These are phyloP conservation scores for Sciurus niger DNA, from an alignment of 2,113 vertebrate species.

Conservation along the genomic window DNA sequence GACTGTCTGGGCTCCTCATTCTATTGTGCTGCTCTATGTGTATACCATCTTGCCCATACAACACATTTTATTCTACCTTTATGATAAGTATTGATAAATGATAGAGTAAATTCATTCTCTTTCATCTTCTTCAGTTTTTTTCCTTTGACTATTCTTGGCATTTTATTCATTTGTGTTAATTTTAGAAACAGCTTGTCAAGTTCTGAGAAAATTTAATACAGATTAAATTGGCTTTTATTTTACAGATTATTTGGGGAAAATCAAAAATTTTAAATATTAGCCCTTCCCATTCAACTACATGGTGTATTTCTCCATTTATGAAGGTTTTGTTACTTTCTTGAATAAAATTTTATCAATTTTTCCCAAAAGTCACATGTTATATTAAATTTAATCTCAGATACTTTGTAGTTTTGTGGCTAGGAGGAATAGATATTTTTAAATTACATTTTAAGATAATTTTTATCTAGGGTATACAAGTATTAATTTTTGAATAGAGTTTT, in stretches of 20 bases:
- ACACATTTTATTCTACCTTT: not conserved
- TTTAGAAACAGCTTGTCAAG: slow-evolving; percentile 10
- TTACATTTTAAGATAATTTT: not conserved
- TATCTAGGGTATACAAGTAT: not conserved
- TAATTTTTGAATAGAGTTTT: not conserved
- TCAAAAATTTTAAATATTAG: not conserved
- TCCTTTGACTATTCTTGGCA: not conserved
- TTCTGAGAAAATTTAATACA: slow-evolving; percentile 48
- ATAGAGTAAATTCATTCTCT: not conserved
- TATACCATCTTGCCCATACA: not conserved
- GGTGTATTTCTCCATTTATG: not conserved
- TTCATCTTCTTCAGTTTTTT: slow-evolving; percentile 19
- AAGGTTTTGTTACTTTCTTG: not conserved
- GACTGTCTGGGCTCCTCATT: not conserved
- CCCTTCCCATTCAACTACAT: not conserved
- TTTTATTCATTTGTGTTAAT: slow-evolving; percentile 33
- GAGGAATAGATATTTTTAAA: slow-evolving; percentile 22
- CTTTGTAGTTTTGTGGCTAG: slow-evolving; percentile 1
- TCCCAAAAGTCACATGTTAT: not conserved
- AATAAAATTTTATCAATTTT: slow-evolving; percentile 8
- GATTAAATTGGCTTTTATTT: slow-evolving; percentile 38
- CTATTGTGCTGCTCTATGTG: not conserved
- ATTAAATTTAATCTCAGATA: not conserved
- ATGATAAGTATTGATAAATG: slow-evolving; percentile 19
- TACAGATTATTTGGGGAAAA: not conserved